A percentile compares a stretch with the other conserved stretches of the same genome.
Conservation (phyloP, 2,888 invertebrate species). For the Tortricodes alternella region DNA sequence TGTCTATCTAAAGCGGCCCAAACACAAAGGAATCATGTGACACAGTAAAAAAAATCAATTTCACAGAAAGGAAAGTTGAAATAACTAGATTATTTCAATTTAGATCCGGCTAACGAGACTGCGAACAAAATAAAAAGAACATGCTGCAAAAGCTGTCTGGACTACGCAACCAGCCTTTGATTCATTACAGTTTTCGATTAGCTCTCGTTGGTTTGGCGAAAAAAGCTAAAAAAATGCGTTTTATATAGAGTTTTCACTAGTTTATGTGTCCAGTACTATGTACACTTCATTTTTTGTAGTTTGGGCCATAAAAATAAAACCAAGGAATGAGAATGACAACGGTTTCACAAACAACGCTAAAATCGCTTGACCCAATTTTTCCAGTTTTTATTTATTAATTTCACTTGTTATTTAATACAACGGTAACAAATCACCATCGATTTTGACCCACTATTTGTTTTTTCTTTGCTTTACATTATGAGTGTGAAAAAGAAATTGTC, state of each 20-base stretch:
- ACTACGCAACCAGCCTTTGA: slow-evolving; percentile 74
- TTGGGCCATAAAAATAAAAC: background rate
- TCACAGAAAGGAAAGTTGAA: slow-evolving; percentile 43
- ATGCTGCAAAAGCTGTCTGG: slow-evolving; percentile 59
- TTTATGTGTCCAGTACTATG: slow-evolving; percentile 19
- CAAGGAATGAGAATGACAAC: background rate
- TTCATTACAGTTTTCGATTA: slow-evolving; percentile 80
- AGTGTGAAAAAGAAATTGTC: too few relatives aligned
- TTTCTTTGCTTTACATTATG: too few relatives aligned
- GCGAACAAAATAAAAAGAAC: slow-evolving; percentile 59
- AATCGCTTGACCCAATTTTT: too few relatives aligned
- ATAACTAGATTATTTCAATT: slow-evolving; percentile 71
- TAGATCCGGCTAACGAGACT: slow-evolving; percentile 66
- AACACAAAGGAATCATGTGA: slow-evolving; percentile 19
- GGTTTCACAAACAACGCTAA: background rate
- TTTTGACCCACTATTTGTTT: too few relatives aligned
- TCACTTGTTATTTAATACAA: too few relatives aligned
- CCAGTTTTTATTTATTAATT: too few relatives aligned
- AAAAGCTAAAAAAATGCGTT: slow-evolving; percentile 33
- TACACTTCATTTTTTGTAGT: slow-evolving; percentile 15
- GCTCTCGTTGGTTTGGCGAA: slow-evolving; percentile 54
- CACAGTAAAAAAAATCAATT: slow-evolving; percentile 27
- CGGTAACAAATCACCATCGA: too few relatives aligned
- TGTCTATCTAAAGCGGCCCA: background rate
- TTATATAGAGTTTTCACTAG: slow-evolving; percentile 24